These are phyloP conservation scores for Madoqua kirkii DNA, from an alignment of 2,113 vertebrate genomes.

Conservation along the genomic window DNA sequence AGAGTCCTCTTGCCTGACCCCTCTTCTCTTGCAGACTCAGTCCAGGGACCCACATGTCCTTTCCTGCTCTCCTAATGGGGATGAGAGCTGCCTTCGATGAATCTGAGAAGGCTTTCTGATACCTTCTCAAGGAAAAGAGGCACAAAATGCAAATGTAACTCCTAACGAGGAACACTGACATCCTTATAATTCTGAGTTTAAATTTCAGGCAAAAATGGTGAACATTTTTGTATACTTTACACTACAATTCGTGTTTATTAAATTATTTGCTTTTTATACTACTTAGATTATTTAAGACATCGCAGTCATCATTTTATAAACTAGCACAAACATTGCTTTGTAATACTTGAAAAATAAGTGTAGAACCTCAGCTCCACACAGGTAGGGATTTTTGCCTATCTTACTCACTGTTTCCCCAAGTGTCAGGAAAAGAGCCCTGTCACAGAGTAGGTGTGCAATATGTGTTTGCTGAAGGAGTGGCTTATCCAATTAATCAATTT, in stretches of 20 bases:
- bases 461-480: not conserved
- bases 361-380: not conserved
- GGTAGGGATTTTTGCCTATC: not conserved
- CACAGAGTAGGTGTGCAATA: rapidly evolving
- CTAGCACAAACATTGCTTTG: not conserved
- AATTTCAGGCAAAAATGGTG: not conserved
- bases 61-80: not conserved
- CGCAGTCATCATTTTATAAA: not conserved
- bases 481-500: not conserved
- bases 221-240: not conserved
- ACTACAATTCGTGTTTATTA: not conserved
- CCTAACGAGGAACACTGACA: not conserved
- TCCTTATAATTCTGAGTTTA: not conserved
- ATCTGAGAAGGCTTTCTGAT: not conserved
- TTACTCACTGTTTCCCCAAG: not conserved
- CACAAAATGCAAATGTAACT: not conserved
- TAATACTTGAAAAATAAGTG: not conserved
- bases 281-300: not conserved
- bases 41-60: not conserved
- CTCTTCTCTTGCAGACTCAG: not conserved
- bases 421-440: not conserved
- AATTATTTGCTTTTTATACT: not conserved
- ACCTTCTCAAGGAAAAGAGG: not conserved
- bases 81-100: not conserved
- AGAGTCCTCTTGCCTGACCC: not conserved